Percentiles rank a stretch among this genome's conserved stretches.
phyloP scores from a whole-genome alignment of 2,113 vertebrate genomes.

The Cyprinodon brontotheroides region DNA sequence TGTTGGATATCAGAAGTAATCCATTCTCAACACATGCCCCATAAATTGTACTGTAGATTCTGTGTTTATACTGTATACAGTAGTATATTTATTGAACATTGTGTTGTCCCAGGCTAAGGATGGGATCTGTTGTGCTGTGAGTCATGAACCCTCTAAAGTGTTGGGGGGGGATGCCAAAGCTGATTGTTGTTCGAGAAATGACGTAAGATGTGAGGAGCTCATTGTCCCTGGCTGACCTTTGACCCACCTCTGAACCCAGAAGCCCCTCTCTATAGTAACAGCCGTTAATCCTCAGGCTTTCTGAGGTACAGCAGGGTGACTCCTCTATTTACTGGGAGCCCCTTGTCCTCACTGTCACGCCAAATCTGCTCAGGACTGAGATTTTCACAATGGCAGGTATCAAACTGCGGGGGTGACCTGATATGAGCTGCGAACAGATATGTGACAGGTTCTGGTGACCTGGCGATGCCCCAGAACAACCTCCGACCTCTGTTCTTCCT shows the following conservation, averaged over 20 bases:
- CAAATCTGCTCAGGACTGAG: constrained; percentile 59
- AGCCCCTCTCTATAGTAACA: constrained; percentile 55
- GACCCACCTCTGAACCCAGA: constrained; percentile 68
- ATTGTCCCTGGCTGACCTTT: constrained; percentile 66
- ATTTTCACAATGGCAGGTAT: constrained; percentile 57
- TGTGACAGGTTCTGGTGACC: constrained; percentile 51
- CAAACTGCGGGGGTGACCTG: constrained; percentile 29
- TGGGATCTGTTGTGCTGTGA: constrained; percentile 3
- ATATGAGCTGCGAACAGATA: constrained; percentile 38
- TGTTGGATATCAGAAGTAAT: neutral
- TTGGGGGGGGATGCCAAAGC: constrained; percentile 33
- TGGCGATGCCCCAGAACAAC: constrained; percentile 9
- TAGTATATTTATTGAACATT: constrained; percentile 18
- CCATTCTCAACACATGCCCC: neutral
- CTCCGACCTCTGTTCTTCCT: constrained; percentile 37
- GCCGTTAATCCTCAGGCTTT: constrained; percentile 48
- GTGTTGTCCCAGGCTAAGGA: constrained; percentile 2
- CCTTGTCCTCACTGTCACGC: constrained; percentile 48
- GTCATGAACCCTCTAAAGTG: constrained; percentile 26
- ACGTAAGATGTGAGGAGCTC: constrained; percentile 61
- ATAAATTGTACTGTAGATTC: no score
- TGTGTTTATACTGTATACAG: no score
- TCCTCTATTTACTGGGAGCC: constrained; percentile 54
- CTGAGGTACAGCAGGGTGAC: constrained; percentile 49
- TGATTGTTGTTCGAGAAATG: constrained; percentile 66